A percentile compares a stretch with the other conserved stretches of the same genome.
phyloP scores from a whole-genome alignment of 2,797 vertebrate genomes.

The Salmo trutta region DNA sequence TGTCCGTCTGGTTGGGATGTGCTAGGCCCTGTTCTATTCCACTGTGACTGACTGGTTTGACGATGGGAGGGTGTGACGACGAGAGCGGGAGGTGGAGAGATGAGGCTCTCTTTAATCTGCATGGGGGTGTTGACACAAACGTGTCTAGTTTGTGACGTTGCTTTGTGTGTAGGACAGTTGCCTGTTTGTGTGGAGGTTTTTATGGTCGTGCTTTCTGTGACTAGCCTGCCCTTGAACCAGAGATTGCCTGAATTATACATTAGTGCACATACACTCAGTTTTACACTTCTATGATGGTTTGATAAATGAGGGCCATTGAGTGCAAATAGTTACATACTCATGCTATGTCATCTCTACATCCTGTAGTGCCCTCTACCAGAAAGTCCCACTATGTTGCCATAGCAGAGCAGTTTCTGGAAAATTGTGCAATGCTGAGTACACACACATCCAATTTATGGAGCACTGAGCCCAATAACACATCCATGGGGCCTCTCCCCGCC shows the following conservation, averaged over 20 bases:
- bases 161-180: constrained; percentile 31
- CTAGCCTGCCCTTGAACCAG: constrained; percentile 32
- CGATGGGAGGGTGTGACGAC: not conserved
- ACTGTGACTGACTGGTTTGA: constrained; percentile 29
- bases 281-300: too few relatives aligned
- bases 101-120: not conserved
- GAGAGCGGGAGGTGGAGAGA: not conserved
- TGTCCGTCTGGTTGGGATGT: constrained; percentile 66
- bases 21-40: constrained; percentile 46
- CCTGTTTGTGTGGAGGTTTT: constrained; percentile 28
- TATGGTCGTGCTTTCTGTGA: constrained; percentile 34
- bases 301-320: too few relatives aligned
- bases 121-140: not conserved
- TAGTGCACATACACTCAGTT: too few relatives aligned
- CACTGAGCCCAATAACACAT: not conserved
- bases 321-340: constrained; percentile 25
- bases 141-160: not conserved
- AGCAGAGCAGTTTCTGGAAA: constrained; percentile 48
- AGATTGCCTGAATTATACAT: too few relatives aligned
- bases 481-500: too few relatives aligned
- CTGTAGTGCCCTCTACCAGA: constrained; percentile 15
- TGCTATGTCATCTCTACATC: constrained; percentile 43
- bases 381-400: constrained; percentile 36
- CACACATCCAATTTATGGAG: not conserved
- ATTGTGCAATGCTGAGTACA: constrained; percentile 43